These are phyloP conservation scores for Lasioglossum calceatum DNA, from an alignment of 2,888 invertebrate species.

Conservation along the genomic window DNA sequence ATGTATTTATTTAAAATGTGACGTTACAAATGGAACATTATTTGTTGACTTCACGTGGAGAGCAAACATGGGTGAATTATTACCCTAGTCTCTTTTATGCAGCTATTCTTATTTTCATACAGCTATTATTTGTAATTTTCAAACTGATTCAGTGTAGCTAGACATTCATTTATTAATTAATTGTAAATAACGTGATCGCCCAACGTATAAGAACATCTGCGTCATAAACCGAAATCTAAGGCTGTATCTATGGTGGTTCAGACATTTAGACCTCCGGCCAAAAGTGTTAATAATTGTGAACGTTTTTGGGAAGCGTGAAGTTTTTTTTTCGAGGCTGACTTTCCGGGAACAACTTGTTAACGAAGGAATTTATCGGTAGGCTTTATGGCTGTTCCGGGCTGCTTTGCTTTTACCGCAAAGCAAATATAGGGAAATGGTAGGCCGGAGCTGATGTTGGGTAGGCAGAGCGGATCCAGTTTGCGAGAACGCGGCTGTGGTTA, in stretches of 20 bases:
- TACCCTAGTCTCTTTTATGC: too few relatives aligned
- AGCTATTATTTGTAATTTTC: background rate
- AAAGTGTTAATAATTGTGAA: slow-evolving; percentile 26
- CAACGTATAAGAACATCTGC: background rate
- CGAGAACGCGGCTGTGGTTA: slow-evolving; percentile 29
- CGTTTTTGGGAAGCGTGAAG: slow-evolving; percentile 25
- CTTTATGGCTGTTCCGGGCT: slow-evolving; percentile 34
- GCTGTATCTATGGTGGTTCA: background rate
- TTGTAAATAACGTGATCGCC: background rate
- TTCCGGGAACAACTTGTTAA: slow-evolving; percentile 42
- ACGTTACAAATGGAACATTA: too few relatives aligned
- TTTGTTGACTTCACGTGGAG: too few relatives aligned
- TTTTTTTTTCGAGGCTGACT: slow-evolving; percentile 12
- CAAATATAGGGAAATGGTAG: slow-evolving; percentile 49
- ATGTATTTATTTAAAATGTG: too few relatives aligned
- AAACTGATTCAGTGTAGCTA: background rate
- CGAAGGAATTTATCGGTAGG: slow-evolving; percentile 50
- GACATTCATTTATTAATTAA: background rate
- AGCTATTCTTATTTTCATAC: too few relatives aligned
- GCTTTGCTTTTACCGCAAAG: slow-evolving; percentile 38
- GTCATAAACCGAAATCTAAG: background rate
- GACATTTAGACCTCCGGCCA: slow-evolving; percentile 10
- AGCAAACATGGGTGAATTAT: too few relatives aligned
- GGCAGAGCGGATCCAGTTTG: slow-evolving; percentile 49
- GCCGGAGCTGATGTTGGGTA: slow-evolving; percentile 49